These are phyloP conservation scores for Nudaria mundana DNA, from an alignment of 2,888 invertebrate genomes.

Conservation along the genomic window DNA sequence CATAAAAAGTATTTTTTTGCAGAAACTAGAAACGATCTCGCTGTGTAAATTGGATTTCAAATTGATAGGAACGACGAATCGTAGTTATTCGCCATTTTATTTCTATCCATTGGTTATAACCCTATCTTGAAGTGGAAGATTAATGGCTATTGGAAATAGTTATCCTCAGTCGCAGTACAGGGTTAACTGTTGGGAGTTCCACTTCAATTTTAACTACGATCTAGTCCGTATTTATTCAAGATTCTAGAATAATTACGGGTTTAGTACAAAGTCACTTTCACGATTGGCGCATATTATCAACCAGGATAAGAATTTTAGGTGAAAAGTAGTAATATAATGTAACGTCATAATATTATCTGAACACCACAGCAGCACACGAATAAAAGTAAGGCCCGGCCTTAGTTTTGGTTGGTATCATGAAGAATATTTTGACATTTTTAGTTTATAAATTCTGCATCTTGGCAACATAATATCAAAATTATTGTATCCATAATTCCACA, in stretches of 20 bases:
- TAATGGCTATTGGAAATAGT: conserved; percentile 2
- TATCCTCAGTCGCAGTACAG: not conserved
- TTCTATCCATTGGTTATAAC: conserved; percentile 4
- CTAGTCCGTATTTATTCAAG: not conserved
- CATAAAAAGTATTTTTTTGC: no score
- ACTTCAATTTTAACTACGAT: no score
- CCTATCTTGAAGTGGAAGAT: conserved; percentile 2
- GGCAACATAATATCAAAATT: no score
- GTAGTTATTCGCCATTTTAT: not conserved
- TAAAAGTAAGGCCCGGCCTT: no score
- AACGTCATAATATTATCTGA: no score
- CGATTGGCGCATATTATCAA: not conserved
- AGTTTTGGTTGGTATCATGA: no score
- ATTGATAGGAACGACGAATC: not conserved
- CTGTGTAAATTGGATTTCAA: conserved; percentile 3
- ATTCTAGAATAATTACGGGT: not conserved
- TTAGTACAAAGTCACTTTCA: not conserved
- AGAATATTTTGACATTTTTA: no score
- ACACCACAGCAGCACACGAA: no score
- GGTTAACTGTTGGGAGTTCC: not conserved
- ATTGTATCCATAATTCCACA: no score
- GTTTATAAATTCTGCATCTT: no score
- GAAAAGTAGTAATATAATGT: no score
- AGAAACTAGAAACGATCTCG: no score
- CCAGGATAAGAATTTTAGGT: not conserved